phyloP scores from a whole-genome alignment of 2,888 invertebrate species.

The Athalia circularis region DNA sequence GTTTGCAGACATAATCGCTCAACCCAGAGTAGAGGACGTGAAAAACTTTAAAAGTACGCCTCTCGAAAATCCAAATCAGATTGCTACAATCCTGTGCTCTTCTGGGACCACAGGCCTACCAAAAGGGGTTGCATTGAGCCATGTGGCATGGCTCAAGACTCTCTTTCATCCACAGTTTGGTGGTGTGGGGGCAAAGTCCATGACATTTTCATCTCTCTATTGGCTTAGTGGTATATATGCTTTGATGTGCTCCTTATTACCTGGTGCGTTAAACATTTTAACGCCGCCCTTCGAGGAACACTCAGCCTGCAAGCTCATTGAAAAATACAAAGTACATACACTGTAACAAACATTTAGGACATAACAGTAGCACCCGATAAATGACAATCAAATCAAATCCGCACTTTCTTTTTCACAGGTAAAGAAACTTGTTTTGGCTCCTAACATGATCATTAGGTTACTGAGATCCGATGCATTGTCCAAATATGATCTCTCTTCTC shows the following conservation, averaged over 20 bases:
- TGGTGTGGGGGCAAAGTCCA: neutral
- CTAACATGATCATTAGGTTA: conserved; percentile 57
- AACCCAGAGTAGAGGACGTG: conserved; percentile 30
- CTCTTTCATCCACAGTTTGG: neutral
- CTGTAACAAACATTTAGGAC: neutral
- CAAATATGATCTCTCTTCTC: conserved; percentile 52
- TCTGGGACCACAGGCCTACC: conserved; percentile 68
- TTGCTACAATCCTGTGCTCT: conserved; percentile 63
- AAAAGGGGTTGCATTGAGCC: conserved; percentile 54
- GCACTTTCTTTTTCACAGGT: conserved; percentile 50
- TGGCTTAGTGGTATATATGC: conserved; percentile 62
- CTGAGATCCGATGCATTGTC: conserved; percentile 46
- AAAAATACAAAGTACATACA: conserved; percentile 63
- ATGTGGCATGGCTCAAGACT: conserved; percentile 52
- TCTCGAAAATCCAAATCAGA: conserved; percentile 48
- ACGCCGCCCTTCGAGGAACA: conserved; percentile 52
- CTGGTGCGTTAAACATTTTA: conserved; percentile 45
- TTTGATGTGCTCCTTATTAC: conserved; percentile 47
- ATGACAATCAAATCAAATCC: neutral
- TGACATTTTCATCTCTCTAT: conserved; percentile 54
- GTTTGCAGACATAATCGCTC: neutral
- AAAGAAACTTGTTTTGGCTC: conserved; percentile 54
- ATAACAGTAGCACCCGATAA: no score
- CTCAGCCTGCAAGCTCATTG: conserved; percentile 58
- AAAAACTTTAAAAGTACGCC: conserved; percentile 51